A percentile compares a stretch with the other conserved stretches of the same genome.
phyloP scores from a whole-genome alignment of 2,888 invertebrate genomes.

The Troilus luridus region DNA sequence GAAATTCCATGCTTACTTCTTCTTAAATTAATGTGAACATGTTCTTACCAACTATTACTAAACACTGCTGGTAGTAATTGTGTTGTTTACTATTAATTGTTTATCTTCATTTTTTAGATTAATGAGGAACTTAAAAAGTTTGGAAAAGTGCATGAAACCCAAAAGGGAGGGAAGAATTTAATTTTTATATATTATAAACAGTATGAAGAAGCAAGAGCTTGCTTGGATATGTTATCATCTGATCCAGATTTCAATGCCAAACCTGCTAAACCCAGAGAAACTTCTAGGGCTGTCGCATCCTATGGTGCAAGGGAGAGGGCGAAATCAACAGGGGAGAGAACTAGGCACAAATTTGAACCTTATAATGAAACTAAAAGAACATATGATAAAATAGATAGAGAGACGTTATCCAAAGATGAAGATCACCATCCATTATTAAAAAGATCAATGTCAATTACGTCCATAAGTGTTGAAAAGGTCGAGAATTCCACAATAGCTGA shows the following conservation, averaged over 20 bases:
- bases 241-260: slow-evolving; percentile 55
- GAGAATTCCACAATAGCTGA: neutral
- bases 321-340: slow-evolving; percentile 16
- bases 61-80: neutral
- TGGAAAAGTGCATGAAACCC: slow-evolving; percentile 50
- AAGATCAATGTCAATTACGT: slow-evolving; percentile 25
- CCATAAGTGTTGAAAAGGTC: slow-evolving; percentile 17
- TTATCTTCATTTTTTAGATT: slow-evolving; percentile 36
- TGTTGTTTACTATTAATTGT: neutral
- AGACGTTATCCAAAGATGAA: neutral
- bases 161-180: slow-evolving; percentile 52
- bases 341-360: neutral
- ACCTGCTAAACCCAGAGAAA: slow-evolving; percentile 52
- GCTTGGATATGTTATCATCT: slow-evolving; percentile 45
- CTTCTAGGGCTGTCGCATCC: neutral
- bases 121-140: slow-evolving; percentile 50
- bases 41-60: neutral
- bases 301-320: slow-evolving; percentile 41
- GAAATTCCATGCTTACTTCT: neutral
- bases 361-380: slow-evolving; percentile 5
- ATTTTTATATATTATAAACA: slow-evolving; percentile 53
- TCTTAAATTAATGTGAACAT: neutral
- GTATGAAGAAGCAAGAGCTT: slow-evolving; percentile 54
- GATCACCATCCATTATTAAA: neutral
- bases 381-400: neutral